A percentile compares a stretch with the other conserved stretches of the same genome.
These are phyloP conservation scores for Pyrrhosoma nymphula DNA, from an alignment of 2,888 invertebrate species.

Conservation along the genomic window DNA sequence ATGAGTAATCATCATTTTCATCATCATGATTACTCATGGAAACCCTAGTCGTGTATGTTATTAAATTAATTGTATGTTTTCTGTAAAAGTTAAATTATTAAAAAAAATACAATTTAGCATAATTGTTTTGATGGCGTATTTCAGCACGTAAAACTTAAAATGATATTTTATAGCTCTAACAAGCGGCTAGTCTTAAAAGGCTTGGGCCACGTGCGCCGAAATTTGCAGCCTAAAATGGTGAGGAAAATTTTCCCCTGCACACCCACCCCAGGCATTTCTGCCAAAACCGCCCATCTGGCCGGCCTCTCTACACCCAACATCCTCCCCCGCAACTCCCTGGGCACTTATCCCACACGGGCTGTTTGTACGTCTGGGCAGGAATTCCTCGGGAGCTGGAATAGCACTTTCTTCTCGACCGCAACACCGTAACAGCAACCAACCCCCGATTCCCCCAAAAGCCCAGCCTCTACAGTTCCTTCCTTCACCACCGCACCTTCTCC, in stretches of 20 bases:
- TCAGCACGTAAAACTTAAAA: too few species aligned
- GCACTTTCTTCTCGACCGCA: slow-evolving; percentile 32
- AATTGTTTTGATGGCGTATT: too few species aligned
- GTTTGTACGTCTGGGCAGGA: background rate
- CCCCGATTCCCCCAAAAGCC: background rate
- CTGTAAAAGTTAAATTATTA: too few species aligned
- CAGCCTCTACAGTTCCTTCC: background rate
- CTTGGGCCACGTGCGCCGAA: background rate
- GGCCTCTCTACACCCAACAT: background rate
- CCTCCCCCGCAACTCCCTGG: background rate
- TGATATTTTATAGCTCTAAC: too few species aligned
- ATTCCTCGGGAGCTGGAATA: slow-evolving; percentile 3
- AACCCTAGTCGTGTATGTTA: too few species aligned
- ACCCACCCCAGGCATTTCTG: background rate
- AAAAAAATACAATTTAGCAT: too few species aligned
- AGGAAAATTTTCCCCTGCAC: background rate
- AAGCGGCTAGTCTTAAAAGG: background rate
- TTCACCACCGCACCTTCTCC: background rate
- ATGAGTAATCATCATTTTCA: too few species aligned
- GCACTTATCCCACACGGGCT: background rate
- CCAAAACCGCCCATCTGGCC: background rate
- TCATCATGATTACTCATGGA: too few species aligned
- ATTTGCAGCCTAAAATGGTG: background rate
- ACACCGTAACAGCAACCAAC: background rate
- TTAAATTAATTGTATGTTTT: too few species aligned